These are phyloP conservation scores for Drosophila truncata DNA, from an alignment of 1,140 invertebrate species.

Conservation along the genomic window DNA sequence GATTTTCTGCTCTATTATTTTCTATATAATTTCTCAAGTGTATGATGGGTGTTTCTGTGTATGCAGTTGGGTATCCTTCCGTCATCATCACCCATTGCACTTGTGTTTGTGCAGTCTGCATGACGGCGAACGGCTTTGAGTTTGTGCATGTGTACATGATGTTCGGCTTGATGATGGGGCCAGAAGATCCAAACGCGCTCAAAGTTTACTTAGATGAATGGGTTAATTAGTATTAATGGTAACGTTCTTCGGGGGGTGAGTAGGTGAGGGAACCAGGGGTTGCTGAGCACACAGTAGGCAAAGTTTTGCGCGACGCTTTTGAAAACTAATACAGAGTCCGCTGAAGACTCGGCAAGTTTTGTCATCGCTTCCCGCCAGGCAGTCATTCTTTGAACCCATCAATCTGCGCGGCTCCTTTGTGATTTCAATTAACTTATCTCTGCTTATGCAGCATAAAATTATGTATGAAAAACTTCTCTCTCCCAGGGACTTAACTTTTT, in stretches of 20 bases:
- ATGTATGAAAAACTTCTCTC: constrained; percentile 44
- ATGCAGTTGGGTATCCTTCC: constrained; percentile 4
- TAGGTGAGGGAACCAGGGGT: background rate
- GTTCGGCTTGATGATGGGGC: constrained; percentile 37
- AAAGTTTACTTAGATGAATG: constrained; percentile 67
- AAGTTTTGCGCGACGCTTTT: constrained; percentile 38
- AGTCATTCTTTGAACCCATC: constrained; percentile 33
- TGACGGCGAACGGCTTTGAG: constrained; percentile 69
- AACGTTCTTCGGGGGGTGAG: constrained; percentile 9
- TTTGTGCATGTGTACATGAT: constrained; percentile 58
- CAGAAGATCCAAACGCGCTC: constrained; percentile 45
- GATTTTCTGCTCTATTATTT: background rate
- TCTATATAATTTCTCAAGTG: background rate
- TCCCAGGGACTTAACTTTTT: constrained; percentile 15
- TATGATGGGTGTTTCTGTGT: background rate
- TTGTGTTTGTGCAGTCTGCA: constrained; percentile 77
- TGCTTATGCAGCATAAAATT: constrained; percentile 58
- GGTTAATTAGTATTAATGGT: constrained; percentile 73
- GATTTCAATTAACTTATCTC: constrained; percentile 58
- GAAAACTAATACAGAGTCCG: constrained; percentile 40
- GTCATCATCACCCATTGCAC: constrained; percentile 45
- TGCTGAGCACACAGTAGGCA: constrained; percentile 10
- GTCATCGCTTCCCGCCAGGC: constrained; percentile 22
- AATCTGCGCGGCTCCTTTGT: constrained; percentile 45
- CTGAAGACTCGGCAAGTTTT: constrained; percentile 18